These are phyloP conservation scores for Meiosimyza platycephala DNA, from an alignment of 2,888 invertebrate species.

Conservation along the genomic window DNA sequence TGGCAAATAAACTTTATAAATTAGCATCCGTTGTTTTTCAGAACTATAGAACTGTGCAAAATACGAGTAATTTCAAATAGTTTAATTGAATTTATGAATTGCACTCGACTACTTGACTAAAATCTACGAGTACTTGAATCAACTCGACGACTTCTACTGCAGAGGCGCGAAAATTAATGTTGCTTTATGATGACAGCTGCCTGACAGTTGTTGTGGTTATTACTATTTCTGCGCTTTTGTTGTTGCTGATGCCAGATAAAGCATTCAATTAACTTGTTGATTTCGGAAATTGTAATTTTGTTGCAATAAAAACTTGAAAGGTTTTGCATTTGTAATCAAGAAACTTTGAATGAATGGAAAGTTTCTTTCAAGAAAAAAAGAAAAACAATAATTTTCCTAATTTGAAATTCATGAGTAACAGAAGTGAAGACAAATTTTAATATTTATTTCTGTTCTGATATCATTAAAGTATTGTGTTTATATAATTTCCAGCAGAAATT, in stretches of 20 bases:
- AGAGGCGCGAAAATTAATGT: slow-evolving; percentile 49
- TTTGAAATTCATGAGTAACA: no score
- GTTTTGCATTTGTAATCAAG: no score
- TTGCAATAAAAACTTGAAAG: no score
- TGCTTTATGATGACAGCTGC: slow-evolving; percentile 34
- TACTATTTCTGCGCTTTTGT: slow-evolving; percentile 43
- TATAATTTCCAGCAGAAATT: no score
- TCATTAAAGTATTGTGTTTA: no score
- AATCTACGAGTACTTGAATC: no score
- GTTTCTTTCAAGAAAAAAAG: no score
- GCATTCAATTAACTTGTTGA: slow-evolving; percentile 34
- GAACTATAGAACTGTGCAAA: neutral
- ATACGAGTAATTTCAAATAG: slow-evolving; percentile 34
- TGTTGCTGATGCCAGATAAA: slow-evolving; percentile 1
- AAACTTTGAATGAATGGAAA: no score
- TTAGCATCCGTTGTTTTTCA: slow-evolving; percentile 38
- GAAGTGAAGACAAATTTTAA: no score
- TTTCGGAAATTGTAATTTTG: slow-evolving; percentile 4
- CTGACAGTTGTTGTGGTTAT: neutral
- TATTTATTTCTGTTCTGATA: no score
- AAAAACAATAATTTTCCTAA: no score
- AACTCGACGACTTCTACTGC: no score
- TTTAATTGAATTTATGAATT: slow-evolving; percentile 45
- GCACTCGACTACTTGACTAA: slow-evolving; percentile 23
- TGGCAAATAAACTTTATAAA: slow-evolving; percentile 39